Evolutionary conservation across 2,888 invertebrate genomes (phyloP).

Genomic region (Drosophila mimica): DNA sequence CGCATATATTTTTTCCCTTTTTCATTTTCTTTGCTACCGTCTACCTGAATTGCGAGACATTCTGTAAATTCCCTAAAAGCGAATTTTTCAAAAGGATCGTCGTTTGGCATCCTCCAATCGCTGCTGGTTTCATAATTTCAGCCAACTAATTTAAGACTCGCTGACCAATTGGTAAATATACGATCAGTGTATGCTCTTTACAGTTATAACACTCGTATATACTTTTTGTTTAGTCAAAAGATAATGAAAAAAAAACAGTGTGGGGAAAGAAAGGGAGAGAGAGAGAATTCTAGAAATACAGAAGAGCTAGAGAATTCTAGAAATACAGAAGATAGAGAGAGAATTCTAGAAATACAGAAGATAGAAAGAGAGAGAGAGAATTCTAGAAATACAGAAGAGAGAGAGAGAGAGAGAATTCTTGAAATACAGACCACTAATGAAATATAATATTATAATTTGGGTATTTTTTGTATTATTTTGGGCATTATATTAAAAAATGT

Average conservation of each 20-base stretch:
- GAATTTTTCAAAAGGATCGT: neutral
- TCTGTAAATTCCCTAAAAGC: neutral
- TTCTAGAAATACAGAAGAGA: too few relatives aligned
- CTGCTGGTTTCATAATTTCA: neutral
- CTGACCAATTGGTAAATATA: neutral
- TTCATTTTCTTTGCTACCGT: neutral
- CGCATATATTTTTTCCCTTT: neutral
- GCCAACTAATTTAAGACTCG: neutral
- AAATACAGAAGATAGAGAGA: too few relatives aligned
- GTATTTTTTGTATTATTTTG: neutral
- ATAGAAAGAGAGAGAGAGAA: too few relatives aligned
- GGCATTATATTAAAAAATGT: neutral
- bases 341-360: too few relatives aligned
- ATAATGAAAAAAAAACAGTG: neutral
- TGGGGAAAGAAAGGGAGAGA: neutral
- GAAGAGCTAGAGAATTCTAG: too few relatives aligned
- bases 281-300: too few relatives aligned
- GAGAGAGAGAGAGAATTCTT: too few relatives aligned
- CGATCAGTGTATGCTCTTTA: neutral
- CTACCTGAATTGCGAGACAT: conserved; percentile 23
- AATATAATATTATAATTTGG: neutral
- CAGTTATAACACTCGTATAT: neutral
- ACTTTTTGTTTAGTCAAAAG: neutral
- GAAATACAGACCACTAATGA: neutral
- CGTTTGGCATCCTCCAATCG: neutral